These are phyloP conservation scores for Trilocha varians DNA, from an alignment of 2,888 invertebrate genomes.

Conservation along the genomic window DNA sequence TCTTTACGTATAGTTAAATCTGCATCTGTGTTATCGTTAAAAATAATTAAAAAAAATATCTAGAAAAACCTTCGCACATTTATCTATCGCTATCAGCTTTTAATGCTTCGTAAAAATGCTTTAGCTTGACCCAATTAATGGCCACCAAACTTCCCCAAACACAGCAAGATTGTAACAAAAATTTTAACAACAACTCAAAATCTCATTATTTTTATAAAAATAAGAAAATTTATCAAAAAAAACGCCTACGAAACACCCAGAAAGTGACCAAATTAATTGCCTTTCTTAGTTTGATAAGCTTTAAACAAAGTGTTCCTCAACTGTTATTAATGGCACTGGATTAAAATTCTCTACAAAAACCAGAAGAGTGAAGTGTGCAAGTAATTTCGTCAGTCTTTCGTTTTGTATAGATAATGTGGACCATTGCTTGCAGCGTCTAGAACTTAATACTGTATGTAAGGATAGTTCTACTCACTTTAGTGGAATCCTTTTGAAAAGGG, in stretches of 20 bases:
- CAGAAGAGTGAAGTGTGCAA: slow-evolving; percentile 26
- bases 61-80: no score
- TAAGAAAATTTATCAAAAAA: not conserved
- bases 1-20: no score
- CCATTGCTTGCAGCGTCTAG: slow-evolving; percentile 13
- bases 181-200: no score
- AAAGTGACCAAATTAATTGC: not conserved
- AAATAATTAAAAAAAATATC: no score
- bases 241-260: not conserved
- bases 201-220: no score
- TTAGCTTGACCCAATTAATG: no score
- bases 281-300: not conserved
- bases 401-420: slow-evolving; percentile 18
- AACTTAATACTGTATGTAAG: slow-evolving; percentile 7
- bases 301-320: slow-evolving; percentile 11
- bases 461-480: not conserved
- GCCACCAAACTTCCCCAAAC: no score
- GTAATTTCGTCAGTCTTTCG: slow-evolving; percentile 23
- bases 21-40: no score
- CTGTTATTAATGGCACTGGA: slow-evolving; percentile 38
- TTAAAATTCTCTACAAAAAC: slow-evolving; percentile 32
- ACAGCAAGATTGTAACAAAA: no score
- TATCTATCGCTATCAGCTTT: no score
- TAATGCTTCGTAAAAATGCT: no score
- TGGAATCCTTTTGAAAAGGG: not conserved